Conservation (phyloP, 2,113 vertebrate species). For the Saccopteryx leptura region DNA sequence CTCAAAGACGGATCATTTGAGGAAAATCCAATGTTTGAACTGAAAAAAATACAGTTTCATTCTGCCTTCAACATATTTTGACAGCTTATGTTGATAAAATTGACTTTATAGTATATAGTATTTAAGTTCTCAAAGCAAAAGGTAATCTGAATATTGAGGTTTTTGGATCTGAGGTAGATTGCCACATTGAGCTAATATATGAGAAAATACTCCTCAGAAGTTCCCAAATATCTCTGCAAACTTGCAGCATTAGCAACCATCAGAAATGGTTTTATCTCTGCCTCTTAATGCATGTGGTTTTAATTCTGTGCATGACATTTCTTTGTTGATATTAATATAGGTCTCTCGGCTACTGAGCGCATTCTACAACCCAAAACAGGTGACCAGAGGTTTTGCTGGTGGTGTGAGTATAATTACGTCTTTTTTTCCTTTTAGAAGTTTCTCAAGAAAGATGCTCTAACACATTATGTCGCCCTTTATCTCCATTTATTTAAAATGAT, state of each 20-base stretch:
- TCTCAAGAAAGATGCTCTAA: constrained; percentile 86
- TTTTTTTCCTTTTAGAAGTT: constrained; percentile 87
- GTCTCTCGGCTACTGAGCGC: constrained; percentile 92
- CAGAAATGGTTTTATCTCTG: neutral
- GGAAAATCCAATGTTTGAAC: neutral
- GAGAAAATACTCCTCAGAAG: neutral
- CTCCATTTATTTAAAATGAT: constrained; percentile 44
- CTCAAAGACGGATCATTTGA: neutral
- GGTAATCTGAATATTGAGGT: neutral
- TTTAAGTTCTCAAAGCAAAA: constrained; percentile 1
- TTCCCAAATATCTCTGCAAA: neutral
- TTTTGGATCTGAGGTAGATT: neutral
- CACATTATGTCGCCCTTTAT: constrained; percentile 13
- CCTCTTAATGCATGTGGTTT: neutral
- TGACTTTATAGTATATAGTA: neutral
- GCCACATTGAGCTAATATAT: neutral
- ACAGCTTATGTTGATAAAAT: neutral
- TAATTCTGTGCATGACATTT: constrained; percentile 40
- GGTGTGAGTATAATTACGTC: constrained; percentile 91
- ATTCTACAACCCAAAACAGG: constrained; percentile 90
- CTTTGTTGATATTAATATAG: constrained; percentile 83
- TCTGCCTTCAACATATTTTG: constrained; percentile 4
- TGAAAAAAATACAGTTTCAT: constrained; percentile 8
- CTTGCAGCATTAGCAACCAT: neutral
- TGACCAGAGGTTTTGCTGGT: constrained; percentile 91